phyloP scores from a whole-genome alignment of 2,797 vertebrate genomes.

The Hapalemur alaotrensis region DNA sequence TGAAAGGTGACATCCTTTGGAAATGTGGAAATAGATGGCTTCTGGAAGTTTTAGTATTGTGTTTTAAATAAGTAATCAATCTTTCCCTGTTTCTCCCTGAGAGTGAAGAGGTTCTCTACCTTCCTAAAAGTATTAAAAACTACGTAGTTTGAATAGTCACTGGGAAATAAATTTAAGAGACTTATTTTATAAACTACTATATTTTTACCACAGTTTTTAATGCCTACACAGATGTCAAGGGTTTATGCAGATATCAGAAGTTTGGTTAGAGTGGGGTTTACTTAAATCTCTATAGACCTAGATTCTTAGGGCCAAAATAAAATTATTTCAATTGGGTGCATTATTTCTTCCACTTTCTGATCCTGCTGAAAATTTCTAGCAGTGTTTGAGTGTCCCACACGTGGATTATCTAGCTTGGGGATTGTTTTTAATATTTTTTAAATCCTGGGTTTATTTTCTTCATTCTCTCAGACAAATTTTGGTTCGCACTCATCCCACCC shows the following conservation, averaged over 20 bases:
- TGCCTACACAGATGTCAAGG: background rate
- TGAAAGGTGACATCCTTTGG: conserved; percentile 1
- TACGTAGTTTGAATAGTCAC: background rate
- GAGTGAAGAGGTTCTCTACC: background rate
- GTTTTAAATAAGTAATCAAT: background rate
- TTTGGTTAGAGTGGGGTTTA: background rate
- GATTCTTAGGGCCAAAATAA: background rate
- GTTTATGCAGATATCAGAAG: background rate
- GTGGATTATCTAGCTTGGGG: background rate
- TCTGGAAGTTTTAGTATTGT: background rate
- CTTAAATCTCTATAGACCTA: background rate
- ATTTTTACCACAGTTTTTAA: background rate
- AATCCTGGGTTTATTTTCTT: background rate
- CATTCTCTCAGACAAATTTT: background rate
- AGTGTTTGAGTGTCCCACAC: background rate
- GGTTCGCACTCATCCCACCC: background rate
- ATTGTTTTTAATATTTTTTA: background rate
- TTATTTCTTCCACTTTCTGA: background rate
- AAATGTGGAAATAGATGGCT: background rate
- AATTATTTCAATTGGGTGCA: background rate
- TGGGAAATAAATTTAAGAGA: background rate
- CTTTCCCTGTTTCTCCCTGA: background rate
- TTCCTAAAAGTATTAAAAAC: background rate
- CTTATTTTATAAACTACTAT: background rate
- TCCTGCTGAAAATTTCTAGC: background rate